phyloP scores from a whole-genome alignment of 2,797 vertebrate species.

The Phoebastria nigripes region DNA sequence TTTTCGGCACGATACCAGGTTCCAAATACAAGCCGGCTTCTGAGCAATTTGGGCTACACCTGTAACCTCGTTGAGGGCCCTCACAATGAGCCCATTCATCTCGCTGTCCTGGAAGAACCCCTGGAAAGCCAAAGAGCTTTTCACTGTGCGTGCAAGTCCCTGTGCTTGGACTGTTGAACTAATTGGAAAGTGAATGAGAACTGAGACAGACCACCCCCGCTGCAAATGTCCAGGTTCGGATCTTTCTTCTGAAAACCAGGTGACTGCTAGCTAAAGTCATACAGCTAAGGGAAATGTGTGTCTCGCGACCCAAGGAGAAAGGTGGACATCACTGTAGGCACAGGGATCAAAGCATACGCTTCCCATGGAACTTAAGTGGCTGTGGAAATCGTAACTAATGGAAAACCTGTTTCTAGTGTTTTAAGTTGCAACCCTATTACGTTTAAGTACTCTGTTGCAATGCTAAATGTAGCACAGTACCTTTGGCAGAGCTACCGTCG shows the following conservation, averaged over 20 bases:
- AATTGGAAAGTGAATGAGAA: background rate
- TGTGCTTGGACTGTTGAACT: background rate
- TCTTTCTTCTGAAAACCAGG: background rate
- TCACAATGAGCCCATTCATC: rapidly evolving
- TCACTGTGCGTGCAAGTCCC: rapidly evolving
- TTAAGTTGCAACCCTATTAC: background rate
- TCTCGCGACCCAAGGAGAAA: background rate
- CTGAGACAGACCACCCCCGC: rapidly evolving
- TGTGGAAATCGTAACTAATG: background rate
- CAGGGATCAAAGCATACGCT: background rate
- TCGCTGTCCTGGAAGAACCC: background rate
- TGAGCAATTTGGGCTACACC: background rate
- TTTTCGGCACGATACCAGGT: rapidly evolving
- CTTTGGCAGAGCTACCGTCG: background rate
- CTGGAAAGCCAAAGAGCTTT: background rate
- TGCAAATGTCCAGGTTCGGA: no score
- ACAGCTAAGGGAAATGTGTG: background rate
- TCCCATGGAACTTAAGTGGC: background rate
- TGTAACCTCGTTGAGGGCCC: no score
- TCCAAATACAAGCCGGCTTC: rapidly evolving
- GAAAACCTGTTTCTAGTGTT: background rate
- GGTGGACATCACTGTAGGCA: rapidly evolving
- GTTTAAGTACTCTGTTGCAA: background rate
- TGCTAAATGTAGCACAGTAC: background rate
- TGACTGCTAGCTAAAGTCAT: background rate